Conservation (phyloP, 2,113 vertebrate genomes). For the human (Homo sapiens) region DNA sequence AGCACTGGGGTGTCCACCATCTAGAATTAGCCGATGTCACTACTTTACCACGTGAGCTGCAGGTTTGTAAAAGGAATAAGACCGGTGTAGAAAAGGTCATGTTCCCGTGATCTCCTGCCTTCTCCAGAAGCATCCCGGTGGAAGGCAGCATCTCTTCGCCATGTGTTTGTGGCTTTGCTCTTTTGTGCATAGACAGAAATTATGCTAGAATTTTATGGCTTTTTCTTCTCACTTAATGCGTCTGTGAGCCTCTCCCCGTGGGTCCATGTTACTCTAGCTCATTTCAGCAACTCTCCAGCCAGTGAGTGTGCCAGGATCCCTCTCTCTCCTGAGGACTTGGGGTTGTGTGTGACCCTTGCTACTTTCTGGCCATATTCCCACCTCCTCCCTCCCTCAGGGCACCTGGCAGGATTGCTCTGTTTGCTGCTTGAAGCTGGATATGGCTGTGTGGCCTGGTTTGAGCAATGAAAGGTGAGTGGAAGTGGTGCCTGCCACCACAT, state of each 20-base stretch:
- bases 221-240: rapidly evolving
- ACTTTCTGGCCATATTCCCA: rapidly evolving
- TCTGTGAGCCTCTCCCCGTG: neutral
- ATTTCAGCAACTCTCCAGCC: neutral
- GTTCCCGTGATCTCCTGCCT: rapidly evolving
- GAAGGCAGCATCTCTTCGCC: rapidly evolving
- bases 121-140: neutral
- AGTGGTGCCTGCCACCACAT: neutral
- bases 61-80: neutral
- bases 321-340: neutral
- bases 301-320: rapidly evolving
- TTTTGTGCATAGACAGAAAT: rapidly evolving
- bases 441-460: neutral
- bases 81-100: rapidly evolving
- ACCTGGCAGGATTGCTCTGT: rapidly evolving
- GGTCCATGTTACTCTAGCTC: rapidly evolving
- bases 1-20: rapidly evolving
- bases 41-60: neutral
- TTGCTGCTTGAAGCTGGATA: neutral
- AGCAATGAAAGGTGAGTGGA: rapidly evolving
- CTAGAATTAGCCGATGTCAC: neutral
- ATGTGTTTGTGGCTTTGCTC: rapidly evolving
- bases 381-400: neutral
- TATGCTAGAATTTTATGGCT: rapidly evolving
- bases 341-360: rapidly evolving